Percentiles rank a stretch among this genome's conserved stretches.
Evolutionary conservation across 1,140 invertebrate species (phyloP).

Genomic region (Apolygus lucorum): DNA sequence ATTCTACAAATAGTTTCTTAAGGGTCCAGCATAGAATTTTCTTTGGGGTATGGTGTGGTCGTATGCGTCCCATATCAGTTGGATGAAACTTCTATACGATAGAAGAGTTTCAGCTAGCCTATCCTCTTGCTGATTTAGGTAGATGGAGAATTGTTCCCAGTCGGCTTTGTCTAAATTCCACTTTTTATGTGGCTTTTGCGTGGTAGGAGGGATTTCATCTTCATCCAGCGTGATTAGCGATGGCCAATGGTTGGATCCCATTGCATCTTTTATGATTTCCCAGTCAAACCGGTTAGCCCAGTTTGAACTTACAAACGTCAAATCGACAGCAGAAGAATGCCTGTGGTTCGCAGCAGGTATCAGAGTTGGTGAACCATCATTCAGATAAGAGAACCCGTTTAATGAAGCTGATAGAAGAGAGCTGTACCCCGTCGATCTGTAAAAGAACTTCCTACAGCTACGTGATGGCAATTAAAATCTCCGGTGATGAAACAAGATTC

Average conservation of each 20-base stretch:
- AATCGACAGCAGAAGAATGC: not conserved
- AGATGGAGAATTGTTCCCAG: not conserved
- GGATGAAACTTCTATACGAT: not conserved
- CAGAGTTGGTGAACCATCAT: slow-evolving; percentile 3
- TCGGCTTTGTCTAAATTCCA: not conserved
- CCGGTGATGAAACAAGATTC: not conserved
- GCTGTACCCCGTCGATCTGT: not conserved
- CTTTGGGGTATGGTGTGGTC: not conserved
- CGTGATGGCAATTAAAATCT: not conserved
- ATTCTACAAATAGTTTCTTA: not conserved
- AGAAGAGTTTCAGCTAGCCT: not conserved
- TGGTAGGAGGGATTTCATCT: not conserved
- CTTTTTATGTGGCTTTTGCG: not conserved
- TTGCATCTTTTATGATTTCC: not conserved
- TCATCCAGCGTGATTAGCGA: not conserved
- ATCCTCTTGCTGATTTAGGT: not conserved
- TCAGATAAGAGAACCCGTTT: not conserved
- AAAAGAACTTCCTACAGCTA: not conserved
- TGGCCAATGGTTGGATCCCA: slow-evolving; percentile 2
- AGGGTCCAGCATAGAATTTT: not conserved
- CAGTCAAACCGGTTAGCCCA: not conserved
- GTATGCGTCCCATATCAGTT: not conserved
- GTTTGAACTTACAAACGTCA: not conserved
- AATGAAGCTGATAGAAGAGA: not conserved
- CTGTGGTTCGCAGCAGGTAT: not conserved